Evolutionary conservation across 1,140 invertebrate genomes (phyloP).

Genomic region (Heliothis virescens): DNA sequence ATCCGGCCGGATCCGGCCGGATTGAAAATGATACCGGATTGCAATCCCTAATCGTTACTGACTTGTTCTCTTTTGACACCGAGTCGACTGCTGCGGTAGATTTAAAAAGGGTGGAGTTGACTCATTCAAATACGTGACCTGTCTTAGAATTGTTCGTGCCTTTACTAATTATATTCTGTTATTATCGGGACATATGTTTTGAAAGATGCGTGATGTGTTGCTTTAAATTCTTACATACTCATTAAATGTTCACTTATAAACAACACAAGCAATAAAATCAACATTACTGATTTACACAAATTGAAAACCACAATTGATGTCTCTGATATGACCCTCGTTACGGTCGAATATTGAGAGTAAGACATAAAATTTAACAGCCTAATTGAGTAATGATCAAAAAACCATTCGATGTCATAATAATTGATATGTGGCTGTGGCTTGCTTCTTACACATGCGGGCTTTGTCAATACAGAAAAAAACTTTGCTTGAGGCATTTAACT

Average conservation of each 20-base stretch:
- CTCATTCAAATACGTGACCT: slow-evolving; percentile 59
- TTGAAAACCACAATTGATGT: slow-evolving; percentile 36
- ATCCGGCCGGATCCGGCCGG: no score
- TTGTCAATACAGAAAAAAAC: slow-evolving; percentile 63
- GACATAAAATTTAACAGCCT: slow-evolving; percentile 75
- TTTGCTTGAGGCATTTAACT: slow-evolving; percentile 63
- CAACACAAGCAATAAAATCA: slow-evolving; percentile 1
- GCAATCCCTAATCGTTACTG: slow-evolving; percentile 73
- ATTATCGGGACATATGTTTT: slow-evolving; percentile 20
- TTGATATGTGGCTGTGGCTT: slow-evolving; percentile 82
- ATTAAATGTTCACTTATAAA: not conserved
- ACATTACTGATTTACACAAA: not conserved
- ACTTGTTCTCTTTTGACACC: slow-evolving; percentile 71
- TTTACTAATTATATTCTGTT: slow-evolving; percentile 40
- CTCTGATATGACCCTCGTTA: slow-evolving; percentile 38
- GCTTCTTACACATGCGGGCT: slow-evolving; percentile 77
- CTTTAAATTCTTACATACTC: slow-evolving; percentile 20
- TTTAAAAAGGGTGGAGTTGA: slow-evolving; percentile 79
- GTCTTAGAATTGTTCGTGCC: slow-evolving; percentile 32
- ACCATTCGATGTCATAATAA: slow-evolving; percentile 77
- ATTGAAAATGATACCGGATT: no score
- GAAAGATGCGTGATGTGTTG: slow-evolving; percentile 29
- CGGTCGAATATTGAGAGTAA: slow-evolving; percentile 56
- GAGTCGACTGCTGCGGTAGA: slow-evolving; percentile 67
- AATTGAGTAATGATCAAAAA: slow-evolving; percentile 74